Conservation (phyloP, 2,113 vertebrate genomes). For the Garra rufa region DNA sequence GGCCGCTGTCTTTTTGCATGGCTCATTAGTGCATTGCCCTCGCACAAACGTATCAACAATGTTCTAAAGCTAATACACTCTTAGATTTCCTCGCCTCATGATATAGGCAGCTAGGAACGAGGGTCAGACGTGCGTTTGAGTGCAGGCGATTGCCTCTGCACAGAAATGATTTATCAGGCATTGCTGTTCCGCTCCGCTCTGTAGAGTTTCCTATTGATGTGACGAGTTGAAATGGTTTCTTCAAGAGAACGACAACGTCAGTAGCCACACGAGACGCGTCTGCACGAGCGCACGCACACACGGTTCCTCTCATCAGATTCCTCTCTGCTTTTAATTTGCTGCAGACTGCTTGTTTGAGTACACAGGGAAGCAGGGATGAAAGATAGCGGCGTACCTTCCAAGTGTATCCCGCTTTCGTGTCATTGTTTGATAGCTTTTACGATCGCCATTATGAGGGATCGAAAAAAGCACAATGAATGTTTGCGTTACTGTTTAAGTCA, state of each 20-base stretch:
- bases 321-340: slow-evolving; percentile 52
- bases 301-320: slow-evolving; percentile 56
- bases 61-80: slow-evolving; percentile 76
- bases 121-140: slow-evolving; percentile 53
- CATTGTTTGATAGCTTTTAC: slow-evolving; percentile 24
- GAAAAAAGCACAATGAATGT: slow-evolving; percentile 13
- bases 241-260: slow-evolving; percentile 59
- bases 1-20: slow-evolving; percentile 59
- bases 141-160: slow-evolving; percentile 58
- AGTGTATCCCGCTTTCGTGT: slow-evolving; percentile 14
- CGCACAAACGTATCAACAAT: slow-evolving; percentile 73
- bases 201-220: slow-evolving; percentile 72
- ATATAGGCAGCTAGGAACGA: slow-evolving; percentile 36
- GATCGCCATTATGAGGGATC: background rate
- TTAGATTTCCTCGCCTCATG: slow-evolving; percentile 70
- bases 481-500: slow-evolving; percentile 9
- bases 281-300: slow-evolving; percentile 21
- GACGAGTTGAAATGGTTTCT: slow-evolving; percentile 69
- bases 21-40: slow-evolving; percentile 72
- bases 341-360: slow-evolving; percentile 35
- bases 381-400: slow-evolving; percentile 20
- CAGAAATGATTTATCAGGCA: slow-evolving; percentile 74
- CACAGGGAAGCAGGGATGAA: slow-evolving; percentile 20
- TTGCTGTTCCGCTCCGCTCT: slow-evolving; percentile 68
- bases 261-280: slow-evolving; percentile 29